A percentile compares a stretch with the other conserved stretches of the same genome.
These are phyloP conservation scores for Phoeniculus purpureus DNA, from an alignment of 2,797 vertebrate species.

Conservation along the genomic window DNA sequence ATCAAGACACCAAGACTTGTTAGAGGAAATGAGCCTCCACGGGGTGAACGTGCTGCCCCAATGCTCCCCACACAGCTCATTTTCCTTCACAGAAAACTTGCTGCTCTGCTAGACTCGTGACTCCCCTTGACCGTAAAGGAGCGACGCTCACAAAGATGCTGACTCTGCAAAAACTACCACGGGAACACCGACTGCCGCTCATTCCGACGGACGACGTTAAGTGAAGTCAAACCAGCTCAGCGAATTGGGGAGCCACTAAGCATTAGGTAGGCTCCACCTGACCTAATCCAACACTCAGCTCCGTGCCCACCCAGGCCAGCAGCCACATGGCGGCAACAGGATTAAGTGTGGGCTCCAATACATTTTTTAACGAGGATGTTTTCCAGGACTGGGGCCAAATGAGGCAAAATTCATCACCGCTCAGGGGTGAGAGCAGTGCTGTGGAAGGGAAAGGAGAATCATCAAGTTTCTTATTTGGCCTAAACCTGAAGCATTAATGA, in stretches of 20 bases:
- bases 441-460: background rate
- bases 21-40: background rate
- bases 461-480: slow-evolving; percentile 9
- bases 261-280: too few relatives aligned
- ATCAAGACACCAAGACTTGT: background rate
- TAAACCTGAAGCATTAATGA: slow-evolving; percentile 30
- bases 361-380: slow-evolving; percentile 22
- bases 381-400: slow-evolving; percentile 53
- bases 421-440: background rate
- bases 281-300: background rate
- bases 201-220: accelerated
- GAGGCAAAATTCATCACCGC: slow-evolving; percentile 11
- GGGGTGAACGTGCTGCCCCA: background rate
- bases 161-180: background rate
- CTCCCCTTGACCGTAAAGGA: background rate
- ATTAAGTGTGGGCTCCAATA: background rate
- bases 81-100: background rate
- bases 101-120: background rate
- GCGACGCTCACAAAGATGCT: background rate
- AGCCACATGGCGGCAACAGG: background rate
- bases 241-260: too few relatives aligned
- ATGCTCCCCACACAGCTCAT: background rate
- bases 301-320: background rate
- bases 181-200: background rate
- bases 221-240: background rate